These are phyloP conservation scores for Lontra canadensis DNA, from an alignment of 2,113 vertebrate genomes.

Conservation along the genomic window DNA sequence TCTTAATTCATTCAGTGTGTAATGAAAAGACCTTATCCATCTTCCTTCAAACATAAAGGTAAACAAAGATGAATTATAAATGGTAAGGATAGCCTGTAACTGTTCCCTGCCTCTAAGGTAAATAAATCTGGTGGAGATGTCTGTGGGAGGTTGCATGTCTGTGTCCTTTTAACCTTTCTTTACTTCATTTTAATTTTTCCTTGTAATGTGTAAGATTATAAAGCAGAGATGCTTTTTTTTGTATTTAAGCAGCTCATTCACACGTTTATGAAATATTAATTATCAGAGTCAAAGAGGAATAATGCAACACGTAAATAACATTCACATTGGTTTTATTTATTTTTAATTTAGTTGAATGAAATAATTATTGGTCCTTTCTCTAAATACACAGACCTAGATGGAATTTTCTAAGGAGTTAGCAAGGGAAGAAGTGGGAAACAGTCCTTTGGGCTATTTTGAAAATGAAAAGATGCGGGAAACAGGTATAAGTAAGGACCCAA, in stretches of 20 bases:
- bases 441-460: background rate
- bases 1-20: background rate
- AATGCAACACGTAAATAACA: background rate
- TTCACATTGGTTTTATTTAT: background rate
- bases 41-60: background rate
- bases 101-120: background rate
- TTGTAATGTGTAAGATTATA: background rate
- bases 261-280: background rate
- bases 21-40: background rate
- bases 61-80: background rate
- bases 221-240: background rate
- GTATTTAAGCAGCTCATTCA: background rate
- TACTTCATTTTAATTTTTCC: background rate
- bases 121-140: background rate
- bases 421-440: background rate
- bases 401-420: background rate
- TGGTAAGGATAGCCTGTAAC: background rate
- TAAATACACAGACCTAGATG: background rate
- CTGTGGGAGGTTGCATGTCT: background rate
- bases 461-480: background rate
- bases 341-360: slow-evolving; percentile 10
- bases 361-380: background rate
- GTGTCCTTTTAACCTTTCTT: background rate
- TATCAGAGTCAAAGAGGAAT: background rate
- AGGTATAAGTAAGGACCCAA: background rate